Conservation (phyloP, 2,113 vertebrate genomes). For the Corythornis vintsioides region DNA sequence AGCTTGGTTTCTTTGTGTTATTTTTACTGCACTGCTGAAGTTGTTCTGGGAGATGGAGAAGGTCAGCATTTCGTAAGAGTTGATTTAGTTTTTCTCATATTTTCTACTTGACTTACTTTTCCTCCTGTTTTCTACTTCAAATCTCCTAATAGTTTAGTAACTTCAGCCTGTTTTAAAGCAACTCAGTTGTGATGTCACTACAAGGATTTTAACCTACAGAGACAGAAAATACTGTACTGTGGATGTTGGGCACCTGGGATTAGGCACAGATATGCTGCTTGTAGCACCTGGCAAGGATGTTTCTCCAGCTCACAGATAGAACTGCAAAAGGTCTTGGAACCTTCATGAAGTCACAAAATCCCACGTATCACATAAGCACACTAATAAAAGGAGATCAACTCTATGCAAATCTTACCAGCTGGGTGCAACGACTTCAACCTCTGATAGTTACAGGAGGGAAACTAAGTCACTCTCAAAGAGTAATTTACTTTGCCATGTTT, state of each 20-base stretch:
- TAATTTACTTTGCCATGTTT: background rate
- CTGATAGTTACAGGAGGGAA: background rate
- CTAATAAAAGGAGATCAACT: background rate
- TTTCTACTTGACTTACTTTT: background rate
- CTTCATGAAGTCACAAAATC: background rate
- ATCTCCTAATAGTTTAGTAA: background rate
- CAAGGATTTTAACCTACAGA: background rate
- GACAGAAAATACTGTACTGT: background rate
- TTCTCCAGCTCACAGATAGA: background rate
- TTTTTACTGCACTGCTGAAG: background rate
- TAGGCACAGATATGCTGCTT: background rate
- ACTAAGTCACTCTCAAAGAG: background rate
- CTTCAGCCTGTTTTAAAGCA: background rate
- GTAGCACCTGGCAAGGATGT: background rate
- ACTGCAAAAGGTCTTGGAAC: background rate
- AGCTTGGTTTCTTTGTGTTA: background rate
- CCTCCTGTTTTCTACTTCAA: background rate
- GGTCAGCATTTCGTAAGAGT: background rate
- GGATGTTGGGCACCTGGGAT: background rate
- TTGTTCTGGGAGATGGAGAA: background rate
- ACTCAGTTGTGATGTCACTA: background rate
- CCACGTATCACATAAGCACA: background rate
- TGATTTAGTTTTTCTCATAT: constrained; percentile 1
- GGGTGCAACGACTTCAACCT: background rate
- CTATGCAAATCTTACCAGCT: background rate